phyloP scores from a whole-genome alignment of 2,113 vertebrate genomes.

The Pimephales promelas region DNA sequence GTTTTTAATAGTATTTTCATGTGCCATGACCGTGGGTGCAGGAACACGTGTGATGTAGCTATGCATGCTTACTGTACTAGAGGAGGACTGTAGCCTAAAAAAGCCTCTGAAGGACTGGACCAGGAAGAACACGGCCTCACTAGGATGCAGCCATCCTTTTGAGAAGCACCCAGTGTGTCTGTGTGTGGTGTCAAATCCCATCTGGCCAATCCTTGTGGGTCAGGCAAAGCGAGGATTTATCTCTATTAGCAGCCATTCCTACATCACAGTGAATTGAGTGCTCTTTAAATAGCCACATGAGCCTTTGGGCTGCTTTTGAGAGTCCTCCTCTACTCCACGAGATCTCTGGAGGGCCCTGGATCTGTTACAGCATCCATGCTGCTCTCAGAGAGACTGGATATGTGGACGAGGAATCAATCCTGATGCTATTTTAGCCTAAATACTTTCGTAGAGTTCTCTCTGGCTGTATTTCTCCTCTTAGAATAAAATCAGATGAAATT shows the following conservation, averaged over 20 bases:
- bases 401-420: not conserved
- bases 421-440: conserved; percentile 17
- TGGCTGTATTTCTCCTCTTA: not conserved
- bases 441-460: not conserved
- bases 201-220: not conserved
- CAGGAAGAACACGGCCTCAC: too few relatives aligned
- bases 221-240: conserved; percentile 23
- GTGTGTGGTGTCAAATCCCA: conserved; percentile 39
- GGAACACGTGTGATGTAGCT: too few relatives aligned
- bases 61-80: too few relatives aligned
- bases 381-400: not conserved
- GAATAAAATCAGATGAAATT: not conserved
- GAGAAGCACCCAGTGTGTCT: not conserved
- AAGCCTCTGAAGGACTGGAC: too few relatives aligned
- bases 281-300: conserved; percentile 38
- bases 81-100: too few relatives aligned
- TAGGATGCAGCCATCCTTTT: too few relatives aligned
- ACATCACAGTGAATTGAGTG: conserved; percentile 30
- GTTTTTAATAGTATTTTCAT: too few relatives aligned
- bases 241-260: conserved; percentile 36
- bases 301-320: conserved; percentile 29
- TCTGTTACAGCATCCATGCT: conserved; percentile 32
- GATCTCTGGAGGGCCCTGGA: conserved; percentile 21
- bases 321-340: not conserved
- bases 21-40: too few relatives aligned